Percentiles rank a stretch among this genome's conserved stretches.
These are phyloP conservation scores for Reticulitermes speratus DNA, from an alignment of 1,140 invertebrate species.

Conservation along the genomic window DNA sequence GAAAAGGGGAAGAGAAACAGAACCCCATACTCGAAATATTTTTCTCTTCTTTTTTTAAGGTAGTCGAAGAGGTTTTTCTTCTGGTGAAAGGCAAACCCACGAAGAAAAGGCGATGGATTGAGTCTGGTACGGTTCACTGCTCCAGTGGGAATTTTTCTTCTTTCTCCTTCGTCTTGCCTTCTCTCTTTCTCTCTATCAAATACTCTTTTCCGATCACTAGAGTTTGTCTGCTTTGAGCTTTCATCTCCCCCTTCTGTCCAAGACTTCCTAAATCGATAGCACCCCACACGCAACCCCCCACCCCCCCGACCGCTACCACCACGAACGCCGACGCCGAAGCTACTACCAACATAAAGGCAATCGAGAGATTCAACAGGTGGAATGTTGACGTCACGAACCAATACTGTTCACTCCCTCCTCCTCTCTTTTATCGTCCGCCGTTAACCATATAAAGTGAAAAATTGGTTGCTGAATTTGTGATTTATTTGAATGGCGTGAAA, in stretches of 20 bases:
- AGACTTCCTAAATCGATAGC: constrained; percentile 11
- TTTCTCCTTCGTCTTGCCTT: neutral
- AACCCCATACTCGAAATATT: neutral
- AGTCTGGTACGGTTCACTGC: neutral
- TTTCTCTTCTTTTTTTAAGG: neutral
- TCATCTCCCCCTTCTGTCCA: neutral
- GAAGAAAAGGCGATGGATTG: neutral
- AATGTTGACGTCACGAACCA: constrained; percentile 11
- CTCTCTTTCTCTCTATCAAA: neutral
- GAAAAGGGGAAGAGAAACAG: neutral
- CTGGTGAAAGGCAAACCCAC: neutral
- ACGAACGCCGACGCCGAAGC: neutral
- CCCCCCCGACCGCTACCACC: neutral
- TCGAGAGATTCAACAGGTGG: constrained; percentile 14
- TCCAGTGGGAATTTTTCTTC: neutral
- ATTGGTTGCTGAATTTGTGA: constrained; percentile 7
- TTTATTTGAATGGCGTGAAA: neutral
- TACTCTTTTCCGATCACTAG: neutral
- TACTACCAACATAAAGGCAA: neutral
- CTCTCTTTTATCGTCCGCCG: neutral
- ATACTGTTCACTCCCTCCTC: neutral
- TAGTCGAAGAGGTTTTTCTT: neutral
- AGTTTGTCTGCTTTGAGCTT: neutral
- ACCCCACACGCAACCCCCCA: neutral
- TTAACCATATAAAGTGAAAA: constrained; percentile 5